These are phyloP conservation scores for Triplophysa bombifrons DNA, from an alignment of 2,797 vertebrate species.

Conservation along the genomic window DNA sequence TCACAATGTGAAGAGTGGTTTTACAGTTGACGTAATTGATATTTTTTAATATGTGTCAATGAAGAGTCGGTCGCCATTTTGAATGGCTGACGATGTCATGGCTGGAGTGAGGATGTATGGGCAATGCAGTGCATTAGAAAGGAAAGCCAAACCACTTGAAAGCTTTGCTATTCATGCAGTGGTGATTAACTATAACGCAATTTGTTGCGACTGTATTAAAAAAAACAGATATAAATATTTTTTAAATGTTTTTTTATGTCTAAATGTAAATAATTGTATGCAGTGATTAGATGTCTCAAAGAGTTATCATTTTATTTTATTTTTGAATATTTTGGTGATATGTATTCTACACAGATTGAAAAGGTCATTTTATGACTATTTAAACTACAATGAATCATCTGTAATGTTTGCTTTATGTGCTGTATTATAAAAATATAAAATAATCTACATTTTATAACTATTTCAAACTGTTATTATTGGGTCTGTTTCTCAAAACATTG, in stretches of 20 bases:
- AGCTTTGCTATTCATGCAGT: not conserved
- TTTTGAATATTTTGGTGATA: too few species aligned
- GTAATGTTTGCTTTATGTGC: not conserved
- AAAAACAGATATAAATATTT: not conserved
- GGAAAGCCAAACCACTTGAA: not conserved
- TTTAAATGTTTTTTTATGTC: not conserved
- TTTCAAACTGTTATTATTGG: not conserved
- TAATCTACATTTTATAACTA: not conserved
- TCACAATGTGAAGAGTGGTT: not conserved
- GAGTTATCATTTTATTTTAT: not conserved
- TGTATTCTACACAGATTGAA: too few species aligned
- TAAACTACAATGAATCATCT: too few species aligned
- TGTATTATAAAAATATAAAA: not conserved
- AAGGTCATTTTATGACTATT: too few species aligned
- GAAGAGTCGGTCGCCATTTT: slow-evolving; percentile 77
- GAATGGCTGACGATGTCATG: slow-evolving; percentile 74
- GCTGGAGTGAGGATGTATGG: slow-evolving; percentile 74
- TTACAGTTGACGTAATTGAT: slow-evolving; percentile 53
- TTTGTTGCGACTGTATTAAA: not conserved
- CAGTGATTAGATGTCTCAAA: not conserved
- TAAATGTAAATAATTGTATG: not conserved
- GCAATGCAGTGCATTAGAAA: slow-evolving; percentile 78
- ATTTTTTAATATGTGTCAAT: slow-evolving; percentile 30
- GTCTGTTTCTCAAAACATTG: too few species aligned
- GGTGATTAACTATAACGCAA: not conserved